Percentiles rank a stretch among this genome's conserved stretches.
phyloP scores from a whole-genome alignment of 2,113 vertebrate genomes.

The Serinus canaria region DNA sequence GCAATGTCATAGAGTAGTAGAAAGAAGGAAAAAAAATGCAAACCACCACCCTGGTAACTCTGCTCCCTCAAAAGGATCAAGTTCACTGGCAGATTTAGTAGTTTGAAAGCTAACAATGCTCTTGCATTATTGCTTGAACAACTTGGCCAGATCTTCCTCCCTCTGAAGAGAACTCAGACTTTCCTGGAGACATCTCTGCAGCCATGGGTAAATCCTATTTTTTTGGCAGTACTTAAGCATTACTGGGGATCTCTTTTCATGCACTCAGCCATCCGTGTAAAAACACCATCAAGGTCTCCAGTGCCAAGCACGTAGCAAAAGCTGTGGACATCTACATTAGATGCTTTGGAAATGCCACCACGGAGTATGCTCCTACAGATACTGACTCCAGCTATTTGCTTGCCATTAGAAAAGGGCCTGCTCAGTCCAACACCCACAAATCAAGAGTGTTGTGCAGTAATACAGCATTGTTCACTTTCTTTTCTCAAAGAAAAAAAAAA shows the following conservation, averaged over 20 bases:
- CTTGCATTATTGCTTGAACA: neutral
- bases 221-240: neutral
- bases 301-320: neutral
- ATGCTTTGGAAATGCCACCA: neutral
- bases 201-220: neutral
- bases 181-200: neutral
- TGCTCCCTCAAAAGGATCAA: neutral
- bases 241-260: neutral
- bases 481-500: neutral
- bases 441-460: neutral
- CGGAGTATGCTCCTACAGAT: neutral
- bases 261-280: neutral
- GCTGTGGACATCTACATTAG: neutral
- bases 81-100: neutral
- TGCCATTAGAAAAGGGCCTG: neutral
- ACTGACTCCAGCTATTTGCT: neutral
- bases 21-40: neutral
- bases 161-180: neutral
- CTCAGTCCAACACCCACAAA: neutral
- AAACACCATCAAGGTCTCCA: neutral
- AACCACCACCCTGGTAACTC: neutral
- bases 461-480: neutral
- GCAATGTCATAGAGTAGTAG: accelerated
- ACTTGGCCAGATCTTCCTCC: neutral
- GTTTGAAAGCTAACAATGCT: neutral